phyloP scores from a whole-genome alignment of 2,113 vertebrate species.

The Pteronura brasiliensis region DNA sequence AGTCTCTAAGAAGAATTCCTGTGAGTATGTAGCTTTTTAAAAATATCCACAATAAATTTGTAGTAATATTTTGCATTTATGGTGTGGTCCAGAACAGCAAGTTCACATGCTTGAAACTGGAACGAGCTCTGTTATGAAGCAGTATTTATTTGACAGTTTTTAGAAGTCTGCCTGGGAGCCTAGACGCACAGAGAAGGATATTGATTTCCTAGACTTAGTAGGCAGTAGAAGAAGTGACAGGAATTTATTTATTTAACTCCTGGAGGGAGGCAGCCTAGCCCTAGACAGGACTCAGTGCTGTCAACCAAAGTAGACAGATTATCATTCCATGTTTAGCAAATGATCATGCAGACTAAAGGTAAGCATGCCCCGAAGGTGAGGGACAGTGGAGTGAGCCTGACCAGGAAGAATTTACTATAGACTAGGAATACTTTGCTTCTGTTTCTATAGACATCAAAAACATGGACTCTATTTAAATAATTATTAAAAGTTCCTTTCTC shows the following conservation, averaged over 20 bases:
- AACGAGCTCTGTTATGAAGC: not conserved
- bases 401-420: not conserved
- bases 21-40: not conserved
- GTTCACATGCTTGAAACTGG: not conserved
- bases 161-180: constrained; percentile 20
- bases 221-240: constrained; percentile 13
- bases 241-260: constrained; percentile 56
- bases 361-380: not conserved
- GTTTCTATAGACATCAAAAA: not conserved
- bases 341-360: not conserved
- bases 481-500: not conserved
- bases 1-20: not conserved
- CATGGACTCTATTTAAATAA: not conserved
- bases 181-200: not conserved
- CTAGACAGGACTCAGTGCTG: not conserved
- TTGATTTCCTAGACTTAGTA: constrained; percentile 44
- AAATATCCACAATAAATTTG: not conserved
- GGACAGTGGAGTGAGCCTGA: not conserved
- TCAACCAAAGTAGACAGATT: not conserved
- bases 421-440: not conserved
- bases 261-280: not conserved
- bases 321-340: constrained; percentile 29
- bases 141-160: constrained; percentile 33
- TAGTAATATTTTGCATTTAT: not conserved
- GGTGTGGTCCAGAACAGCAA: not conserved